phyloP scores from a whole-genome alignment of 2,888 invertebrate genomes.

The Caradrina kadenii region DNA sequence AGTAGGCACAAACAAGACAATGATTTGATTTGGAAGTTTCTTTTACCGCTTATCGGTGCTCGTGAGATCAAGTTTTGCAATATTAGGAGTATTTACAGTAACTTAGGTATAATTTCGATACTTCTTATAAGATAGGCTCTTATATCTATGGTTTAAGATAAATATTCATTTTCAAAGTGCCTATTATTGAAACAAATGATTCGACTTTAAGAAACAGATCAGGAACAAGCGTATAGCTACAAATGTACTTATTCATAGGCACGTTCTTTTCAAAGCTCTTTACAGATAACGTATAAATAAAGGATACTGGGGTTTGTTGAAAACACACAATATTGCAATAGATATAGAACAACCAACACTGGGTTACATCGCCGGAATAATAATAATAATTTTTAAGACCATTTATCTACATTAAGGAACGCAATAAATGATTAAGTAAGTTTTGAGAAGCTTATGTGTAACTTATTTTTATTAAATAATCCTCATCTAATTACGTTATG shows the following conservation, averaged over 20 bases:
- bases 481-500: no score
- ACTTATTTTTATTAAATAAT: no score
- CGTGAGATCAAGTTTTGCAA: not conserved
- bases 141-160: no score
- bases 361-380: not conserved
- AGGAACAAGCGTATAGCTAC: not conserved
- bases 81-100: not conserved
- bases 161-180: no score
- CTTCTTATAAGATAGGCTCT: no score
- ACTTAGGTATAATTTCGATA: not conserved
- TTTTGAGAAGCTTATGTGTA: not conserved
- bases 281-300: not conserved
- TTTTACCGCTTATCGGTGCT: not conserved
- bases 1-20: no score
- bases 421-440: no score
- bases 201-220: slow-evolving; percentile 8
- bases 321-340: not conserved
- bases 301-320: not conserved
- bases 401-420: no score
- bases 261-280: not conserved
- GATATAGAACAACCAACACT: no score
- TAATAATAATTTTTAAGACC: no score
- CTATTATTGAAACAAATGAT: no score
- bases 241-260: not conserved
- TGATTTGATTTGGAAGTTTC: slow-evolving; percentile 6